These are phyloP conservation scores for Drosophila sordidapex DNA, from an alignment of 2,888 invertebrate genomes.

Conservation along the genomic window DNA sequence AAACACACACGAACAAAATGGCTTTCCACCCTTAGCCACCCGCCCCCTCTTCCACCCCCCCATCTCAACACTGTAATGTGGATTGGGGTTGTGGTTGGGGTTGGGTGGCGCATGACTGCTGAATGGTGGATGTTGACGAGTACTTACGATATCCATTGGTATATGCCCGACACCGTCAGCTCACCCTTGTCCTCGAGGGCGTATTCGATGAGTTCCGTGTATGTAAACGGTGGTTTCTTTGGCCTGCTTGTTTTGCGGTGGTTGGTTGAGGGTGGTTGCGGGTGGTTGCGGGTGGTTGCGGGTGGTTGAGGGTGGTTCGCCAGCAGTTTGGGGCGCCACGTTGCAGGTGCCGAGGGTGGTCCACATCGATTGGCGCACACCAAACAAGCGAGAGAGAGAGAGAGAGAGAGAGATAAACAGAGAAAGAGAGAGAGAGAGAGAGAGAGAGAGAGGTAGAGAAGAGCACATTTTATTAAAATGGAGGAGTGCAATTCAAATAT, in stretches of 20 bases:
- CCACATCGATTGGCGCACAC: constrained; percentile 60
- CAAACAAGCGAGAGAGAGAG: constrained; percentile 15
- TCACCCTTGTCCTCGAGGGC: constrained; percentile 94
- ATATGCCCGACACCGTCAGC: constrained; percentile 95
- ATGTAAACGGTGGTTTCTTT: constrained; percentile 95
- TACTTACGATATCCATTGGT: constrained; percentile 97
- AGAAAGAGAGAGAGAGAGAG: background rate
- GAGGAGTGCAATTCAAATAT: constrained; percentile 4
- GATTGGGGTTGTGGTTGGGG: constrained; percentile 1
- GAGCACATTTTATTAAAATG: constrained; percentile 31
- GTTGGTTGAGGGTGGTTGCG: constrained; percentile 47
- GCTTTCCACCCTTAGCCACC: constrained; percentile 42
- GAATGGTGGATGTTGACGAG: constrained; percentile 21
- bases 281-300: constrained; percentile 26
- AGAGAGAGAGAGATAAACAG: constrained; percentile 1
- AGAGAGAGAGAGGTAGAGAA: background rate
- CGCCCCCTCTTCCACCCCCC: too few species aligned
- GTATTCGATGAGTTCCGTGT: constrained; percentile 95
- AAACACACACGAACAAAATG: constrained; percentile 66
- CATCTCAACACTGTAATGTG: background rate
- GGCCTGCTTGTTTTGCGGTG: constrained; percentile 85
- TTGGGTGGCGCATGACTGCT: background rate
- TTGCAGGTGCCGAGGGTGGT: constrained; percentile 43
- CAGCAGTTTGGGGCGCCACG: constrained; percentile 1
- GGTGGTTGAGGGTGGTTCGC: constrained; percentile 16